Evolutionary conservation across 2,888 invertebrate genomes (phyloP).

Genomic region (Coleophora deauratella): DNA sequence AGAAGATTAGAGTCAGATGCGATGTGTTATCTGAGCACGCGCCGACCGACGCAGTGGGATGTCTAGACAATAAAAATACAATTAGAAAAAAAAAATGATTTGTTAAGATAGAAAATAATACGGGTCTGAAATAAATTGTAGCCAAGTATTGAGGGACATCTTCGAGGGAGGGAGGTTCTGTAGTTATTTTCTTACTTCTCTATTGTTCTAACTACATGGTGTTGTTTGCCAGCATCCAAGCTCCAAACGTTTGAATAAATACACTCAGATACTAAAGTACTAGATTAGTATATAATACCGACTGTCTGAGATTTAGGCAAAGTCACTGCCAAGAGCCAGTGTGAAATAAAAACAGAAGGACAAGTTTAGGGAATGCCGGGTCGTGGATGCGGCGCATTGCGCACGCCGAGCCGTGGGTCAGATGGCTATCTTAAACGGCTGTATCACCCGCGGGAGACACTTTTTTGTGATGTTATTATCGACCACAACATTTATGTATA

Average conservation of each 20-base stretch:
- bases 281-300: too few species aligned
- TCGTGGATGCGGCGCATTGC: constrained; percentile 62
- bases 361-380: constrained; percentile 50
- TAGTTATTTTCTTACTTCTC: too few species aligned
- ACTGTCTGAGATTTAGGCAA: too few species aligned
- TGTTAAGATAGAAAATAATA: too few species aligned
- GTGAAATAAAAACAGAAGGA: constrained; percentile 37
- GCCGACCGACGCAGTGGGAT: constrained; percentile 19
- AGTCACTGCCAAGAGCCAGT: neutral
- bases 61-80: neutral
- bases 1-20: constrained; percentile 41
- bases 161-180: too few species aligned
- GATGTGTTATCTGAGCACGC: constrained; percentile 50
- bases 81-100: too few species aligned
- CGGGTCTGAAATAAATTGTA: too few species aligned
- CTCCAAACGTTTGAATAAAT: too few species aligned
- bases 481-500: constrained; percentile 19
- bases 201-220: too few species aligned
- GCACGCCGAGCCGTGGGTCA: constrained; percentile 55
- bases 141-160: too few species aligned
- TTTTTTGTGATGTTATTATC: constrained; percentile 67
- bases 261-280: too few species aligned
- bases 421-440: constrained; percentile 72
- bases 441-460: constrained; percentile 70
- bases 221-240: too few species aligned